Conservation (phyloP, 1,140 invertebrate genomes). For the Ruditapes philippinarum region DNA sequence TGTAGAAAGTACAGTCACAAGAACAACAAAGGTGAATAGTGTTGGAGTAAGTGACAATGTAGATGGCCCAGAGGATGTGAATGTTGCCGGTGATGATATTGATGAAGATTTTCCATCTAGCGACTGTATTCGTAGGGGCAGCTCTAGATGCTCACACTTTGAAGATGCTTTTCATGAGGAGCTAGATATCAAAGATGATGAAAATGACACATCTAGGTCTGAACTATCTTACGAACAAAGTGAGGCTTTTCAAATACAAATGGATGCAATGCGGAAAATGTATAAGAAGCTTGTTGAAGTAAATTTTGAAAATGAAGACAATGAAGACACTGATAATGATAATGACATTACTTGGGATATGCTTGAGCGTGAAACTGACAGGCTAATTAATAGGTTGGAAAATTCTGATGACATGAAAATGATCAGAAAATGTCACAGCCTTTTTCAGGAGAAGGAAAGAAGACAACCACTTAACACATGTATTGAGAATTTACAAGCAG, state of each 20-base stretch:
- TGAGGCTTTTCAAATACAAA: background rate
- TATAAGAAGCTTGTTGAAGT: constrained; percentile 24
- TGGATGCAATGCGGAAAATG: constrained; percentile 19
- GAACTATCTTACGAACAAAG: constrained; percentile 23
- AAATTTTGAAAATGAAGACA: constrained; percentile 7
- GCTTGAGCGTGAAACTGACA: constrained; percentile 2
- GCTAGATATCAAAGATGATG: background rate
- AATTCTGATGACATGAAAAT: constrained; percentile 54
- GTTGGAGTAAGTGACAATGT: background rate
- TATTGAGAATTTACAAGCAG: constrained; percentile 20
- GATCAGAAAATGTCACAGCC: constrained; percentile 22
- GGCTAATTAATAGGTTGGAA: background rate
- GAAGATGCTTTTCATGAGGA: background rate
- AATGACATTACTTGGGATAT: constrained; percentile 31
- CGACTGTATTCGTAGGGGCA: constrained; percentile 31
- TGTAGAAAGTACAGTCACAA: background rate
- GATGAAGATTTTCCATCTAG: constrained; percentile 29
- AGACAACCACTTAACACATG: constrained; percentile 22
- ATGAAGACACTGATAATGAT: constrained; percentile 2
- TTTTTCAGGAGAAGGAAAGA: constrained; percentile 45
- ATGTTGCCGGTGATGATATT: background rate
- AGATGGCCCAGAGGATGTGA: constrained; percentile 25
- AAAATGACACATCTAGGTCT: constrained; percentile 5
- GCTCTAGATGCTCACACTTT: background rate
- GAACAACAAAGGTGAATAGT: background rate